A percentile compares a stretch with the other conserved stretches of the same genome.
Evolutionary conservation across 2,797 vertebrate species (phyloP).

Genomic region (Phoeniculus purpureus): DNA sequence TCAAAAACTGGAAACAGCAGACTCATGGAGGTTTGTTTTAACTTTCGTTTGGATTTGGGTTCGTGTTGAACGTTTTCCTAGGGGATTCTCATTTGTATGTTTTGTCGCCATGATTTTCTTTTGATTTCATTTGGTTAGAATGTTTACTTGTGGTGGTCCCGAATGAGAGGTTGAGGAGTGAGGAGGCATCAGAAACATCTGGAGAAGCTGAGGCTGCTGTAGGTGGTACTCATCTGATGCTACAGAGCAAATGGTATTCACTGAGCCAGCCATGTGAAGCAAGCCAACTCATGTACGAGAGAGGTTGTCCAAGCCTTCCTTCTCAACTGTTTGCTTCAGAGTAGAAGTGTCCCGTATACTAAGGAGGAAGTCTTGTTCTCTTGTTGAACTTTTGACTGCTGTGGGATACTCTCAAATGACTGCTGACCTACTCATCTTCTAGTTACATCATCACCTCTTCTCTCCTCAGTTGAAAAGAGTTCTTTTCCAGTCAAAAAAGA

Average conservation of each 20-base stretch:
- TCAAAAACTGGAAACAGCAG: background rate
- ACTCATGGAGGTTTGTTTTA: background rate
- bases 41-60: background rate
- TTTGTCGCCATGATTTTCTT: background rate
- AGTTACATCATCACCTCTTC: background rate
- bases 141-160: background rate
- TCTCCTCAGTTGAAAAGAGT: too few relatives aligned
- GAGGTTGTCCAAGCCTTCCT: background rate
- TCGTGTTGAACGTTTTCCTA: background rate
- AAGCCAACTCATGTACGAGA: background rate
- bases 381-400: background rate
- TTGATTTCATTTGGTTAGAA: background rate
- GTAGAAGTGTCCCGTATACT: background rate
- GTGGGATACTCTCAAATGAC: rapidly evolving
- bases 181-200: background rate
- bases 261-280: background rate
- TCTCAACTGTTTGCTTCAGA: background rate
- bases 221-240: background rate
- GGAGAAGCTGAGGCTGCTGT: background rate
- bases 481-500: background rate
- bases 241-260: background rate
- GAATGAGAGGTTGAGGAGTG: background rate
- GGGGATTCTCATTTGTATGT: background rate
- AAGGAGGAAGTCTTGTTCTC: background rate
- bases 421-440: background rate